Percentiles rank a stretch among this genome's conserved stretches.
Conservation (phyloP, 2,797 vertebrate genomes). For the Lophius americanus region DNA sequence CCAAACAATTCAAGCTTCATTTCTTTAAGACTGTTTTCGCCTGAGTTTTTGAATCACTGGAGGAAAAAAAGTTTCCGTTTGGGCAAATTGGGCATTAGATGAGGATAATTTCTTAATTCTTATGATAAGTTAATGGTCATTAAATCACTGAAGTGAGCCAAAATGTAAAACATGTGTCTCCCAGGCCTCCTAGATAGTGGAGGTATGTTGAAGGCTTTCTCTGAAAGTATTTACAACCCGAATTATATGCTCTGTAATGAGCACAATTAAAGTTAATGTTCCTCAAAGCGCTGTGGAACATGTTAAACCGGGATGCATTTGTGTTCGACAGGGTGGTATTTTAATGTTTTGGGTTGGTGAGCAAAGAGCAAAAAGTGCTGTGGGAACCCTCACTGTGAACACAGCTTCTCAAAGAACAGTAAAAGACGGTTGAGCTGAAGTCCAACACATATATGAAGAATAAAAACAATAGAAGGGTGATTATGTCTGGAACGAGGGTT, state of each 20-base stretch:
- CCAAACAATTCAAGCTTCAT: too few species aligned
- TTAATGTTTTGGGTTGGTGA: slow-evolving; percentile 17
- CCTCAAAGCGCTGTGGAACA: slow-evolving; percentile 43
- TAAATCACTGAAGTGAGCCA: neutral
- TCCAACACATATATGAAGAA: slow-evolving; percentile 13
- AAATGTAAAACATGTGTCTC: slow-evolving; percentile 14
- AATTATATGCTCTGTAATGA: slow-evolving; percentile 63
- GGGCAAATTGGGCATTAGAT: too few species aligned
- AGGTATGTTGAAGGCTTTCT: slow-evolving; percentile 25
- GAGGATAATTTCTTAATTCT: too few species aligned
- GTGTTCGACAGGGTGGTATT: neutral
- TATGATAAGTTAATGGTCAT: too few species aligned
- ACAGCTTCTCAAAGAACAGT: slow-evolving; percentile 10
- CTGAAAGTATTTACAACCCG: slow-evolving; percentile 58
- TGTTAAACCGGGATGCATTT: slow-evolving; percentile 25
- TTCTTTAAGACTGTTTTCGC: too few species aligned
- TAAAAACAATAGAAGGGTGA: slow-evolving; percentile 19
- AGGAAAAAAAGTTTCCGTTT: too few species aligned
- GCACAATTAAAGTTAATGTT: slow-evolving; percentile 62
- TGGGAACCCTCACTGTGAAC: slow-evolving; percentile 17
- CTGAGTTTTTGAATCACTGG: too few species aligned
- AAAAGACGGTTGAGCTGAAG: slow-evolving; percentile 18
- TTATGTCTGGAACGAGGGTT: neutral
- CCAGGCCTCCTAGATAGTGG: slow-evolving; percentile 22
- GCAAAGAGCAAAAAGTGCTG: slow-evolving; percentile 28